Conservation (phyloP, 2,113 vertebrate species). For the Oreotrochilus melanogaster region DNA sequence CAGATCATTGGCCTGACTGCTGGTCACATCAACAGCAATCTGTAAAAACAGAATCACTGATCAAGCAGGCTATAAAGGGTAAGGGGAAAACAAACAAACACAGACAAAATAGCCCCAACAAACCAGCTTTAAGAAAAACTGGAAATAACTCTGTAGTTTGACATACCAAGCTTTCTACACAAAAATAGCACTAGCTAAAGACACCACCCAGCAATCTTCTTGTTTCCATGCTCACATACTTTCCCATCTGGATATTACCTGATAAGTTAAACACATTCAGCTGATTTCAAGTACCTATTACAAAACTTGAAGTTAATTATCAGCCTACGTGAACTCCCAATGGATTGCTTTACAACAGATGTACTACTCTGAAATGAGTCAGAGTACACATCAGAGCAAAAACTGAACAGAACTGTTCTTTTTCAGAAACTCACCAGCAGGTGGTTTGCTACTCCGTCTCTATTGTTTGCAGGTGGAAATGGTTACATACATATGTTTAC, state of each 20-base stretch:
- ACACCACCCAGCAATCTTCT: background rate
- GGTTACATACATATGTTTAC: slow-evolving; percentile 2
- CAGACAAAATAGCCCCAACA: background rate
- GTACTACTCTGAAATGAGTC: background rate
- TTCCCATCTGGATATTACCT: background rate
- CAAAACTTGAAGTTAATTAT: slow-evolving; percentile 13
- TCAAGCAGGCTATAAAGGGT: background rate
- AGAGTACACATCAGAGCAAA: background rate
- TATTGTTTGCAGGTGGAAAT: slow-evolving; percentile 61
- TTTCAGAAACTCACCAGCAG: slow-evolving; percentile 51
- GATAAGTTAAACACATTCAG: background rate
- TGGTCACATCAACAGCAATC: slow-evolving; percentile 92
- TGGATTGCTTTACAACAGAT: background rate
- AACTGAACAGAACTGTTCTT: background rate
- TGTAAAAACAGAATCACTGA: slow-evolving; percentile 60
- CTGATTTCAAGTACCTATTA: background rate
- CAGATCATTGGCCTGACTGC: slow-evolving; percentile 83
- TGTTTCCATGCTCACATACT: background rate
- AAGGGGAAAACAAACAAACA: background rate
- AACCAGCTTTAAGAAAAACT: background rate
- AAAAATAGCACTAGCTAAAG: background rate
- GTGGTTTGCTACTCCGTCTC: slow-evolving; percentile 32
- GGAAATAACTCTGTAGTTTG: background rate
- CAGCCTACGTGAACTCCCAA: background rate
- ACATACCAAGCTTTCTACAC: background rate